These are phyloP conservation scores for Pocota personata DNA, from an alignment of 2,888 invertebrate genomes.

Conservation along the genomic window DNA sequence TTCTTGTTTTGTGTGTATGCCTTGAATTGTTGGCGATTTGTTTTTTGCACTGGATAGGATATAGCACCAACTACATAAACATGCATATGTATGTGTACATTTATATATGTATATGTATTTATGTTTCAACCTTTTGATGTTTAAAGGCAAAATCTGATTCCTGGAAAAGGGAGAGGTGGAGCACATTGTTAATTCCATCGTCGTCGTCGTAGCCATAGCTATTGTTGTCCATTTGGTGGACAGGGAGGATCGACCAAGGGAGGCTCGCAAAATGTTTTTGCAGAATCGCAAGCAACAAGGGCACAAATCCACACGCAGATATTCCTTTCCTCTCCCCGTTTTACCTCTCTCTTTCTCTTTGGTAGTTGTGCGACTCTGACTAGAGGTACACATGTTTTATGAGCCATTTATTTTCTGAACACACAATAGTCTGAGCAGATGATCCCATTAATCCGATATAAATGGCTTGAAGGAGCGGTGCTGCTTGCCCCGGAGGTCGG, in stretches of 20 bases:
- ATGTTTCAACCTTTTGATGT: conserved; percentile 54
- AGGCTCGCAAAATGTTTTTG: conserved; percentile 29
- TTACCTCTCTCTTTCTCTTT: not conserved
- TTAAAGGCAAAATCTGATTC: conserved; percentile 44
- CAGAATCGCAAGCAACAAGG: conserved; percentile 22
- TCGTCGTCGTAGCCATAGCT: conserved; percentile 13
- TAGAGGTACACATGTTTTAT: conserved; percentile 75
- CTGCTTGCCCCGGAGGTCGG: conserved; percentile 36
- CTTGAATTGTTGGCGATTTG: conserved; percentile 6
- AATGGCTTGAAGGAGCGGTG: conserved; percentile 51
- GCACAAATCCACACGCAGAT: conserved; percentile 5
- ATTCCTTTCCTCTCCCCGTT: not conserved
- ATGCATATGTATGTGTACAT: not conserved
- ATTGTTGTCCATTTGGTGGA: not conserved
- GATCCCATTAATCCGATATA: conserved; percentile 68
- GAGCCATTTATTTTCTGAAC: conserved; percentile 79
- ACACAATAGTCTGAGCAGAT: conserved; percentile 75
- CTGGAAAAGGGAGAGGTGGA: not conserved
- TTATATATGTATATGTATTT: no score
- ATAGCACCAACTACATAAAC: conserved; percentile 4
- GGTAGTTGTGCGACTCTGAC: conserved; percentile 27
- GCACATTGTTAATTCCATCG: conserved; percentile 39
- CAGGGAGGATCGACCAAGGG: not conserved
- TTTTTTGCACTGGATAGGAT: not conserved
- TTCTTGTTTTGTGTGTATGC: conserved; percentile 4